Evolutionary conservation across 2,113 vertebrate species (phyloP).

Genomic region (Daphoenositta chrysoptera): DNA sequence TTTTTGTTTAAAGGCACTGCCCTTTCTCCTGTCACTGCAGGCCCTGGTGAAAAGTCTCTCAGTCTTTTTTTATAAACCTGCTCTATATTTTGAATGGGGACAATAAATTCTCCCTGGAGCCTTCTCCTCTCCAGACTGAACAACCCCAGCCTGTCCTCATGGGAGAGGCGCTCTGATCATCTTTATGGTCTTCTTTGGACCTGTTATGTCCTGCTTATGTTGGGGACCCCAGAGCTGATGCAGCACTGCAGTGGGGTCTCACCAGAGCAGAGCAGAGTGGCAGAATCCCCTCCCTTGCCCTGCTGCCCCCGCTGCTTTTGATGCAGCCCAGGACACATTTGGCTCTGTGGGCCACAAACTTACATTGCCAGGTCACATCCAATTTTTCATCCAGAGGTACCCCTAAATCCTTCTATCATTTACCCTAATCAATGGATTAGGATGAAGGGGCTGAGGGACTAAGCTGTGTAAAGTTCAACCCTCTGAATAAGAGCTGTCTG

Average conservation of each 20-base stretch:
- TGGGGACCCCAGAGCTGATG: not conserved
- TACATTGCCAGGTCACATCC: not conserved
- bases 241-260: not conserved
- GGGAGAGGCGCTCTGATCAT: not conserved
- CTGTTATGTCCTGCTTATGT: fast-evolving
- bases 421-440: not conserved
- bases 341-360: not conserved
- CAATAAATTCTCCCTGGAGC: not conserved
- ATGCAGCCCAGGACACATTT: not conserved
- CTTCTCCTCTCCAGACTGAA: not conserved
- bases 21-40: not conserved
- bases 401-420: not conserved
- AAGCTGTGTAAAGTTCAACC: not conserved
- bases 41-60: not conserved
- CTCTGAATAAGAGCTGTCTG: not conserved
- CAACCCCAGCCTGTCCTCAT: not conserved
- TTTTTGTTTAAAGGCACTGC: not conserved
- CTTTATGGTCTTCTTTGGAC: not conserved
- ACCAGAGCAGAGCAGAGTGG: not conserved
- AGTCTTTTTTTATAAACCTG: not conserved
- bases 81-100: not conserved
- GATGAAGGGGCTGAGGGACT: not conserved
- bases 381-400: not conserved
- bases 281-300: not conserved
- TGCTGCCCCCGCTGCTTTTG: fast-evolving